phyloP scores from a whole-genome alignment of 2,797 vertebrate genomes.

The Ctenopoma kingsleyae region DNA sequence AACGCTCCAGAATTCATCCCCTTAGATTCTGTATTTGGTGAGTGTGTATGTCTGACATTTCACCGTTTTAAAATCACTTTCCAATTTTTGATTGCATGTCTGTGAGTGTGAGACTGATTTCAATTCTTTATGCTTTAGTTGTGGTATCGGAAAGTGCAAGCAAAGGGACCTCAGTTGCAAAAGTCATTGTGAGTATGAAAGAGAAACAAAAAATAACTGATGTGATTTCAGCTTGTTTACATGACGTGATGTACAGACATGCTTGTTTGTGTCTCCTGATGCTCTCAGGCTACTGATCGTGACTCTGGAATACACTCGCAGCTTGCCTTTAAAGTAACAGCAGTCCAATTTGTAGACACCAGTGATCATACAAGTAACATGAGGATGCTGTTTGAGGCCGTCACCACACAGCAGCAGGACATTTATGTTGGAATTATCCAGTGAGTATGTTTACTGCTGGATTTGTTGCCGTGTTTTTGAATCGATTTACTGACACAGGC shows the following conservation, averaged over 20 bases:
- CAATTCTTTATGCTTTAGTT: conserved; percentile 78
- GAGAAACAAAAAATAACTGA: background rate
- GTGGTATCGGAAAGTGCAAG: conserved; percentile 89
- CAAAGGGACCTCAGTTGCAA: conserved; percentile 84
- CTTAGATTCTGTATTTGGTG: conserved; percentile 68
- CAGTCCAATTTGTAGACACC: conserved; percentile 74
- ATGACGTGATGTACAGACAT: background rate
- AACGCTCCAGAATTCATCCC: conserved; percentile 86
- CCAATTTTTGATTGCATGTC: too few relatives aligned
- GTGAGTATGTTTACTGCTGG: conserved; percentile 78
- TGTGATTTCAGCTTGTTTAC: background rate
- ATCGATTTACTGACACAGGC: background rate
- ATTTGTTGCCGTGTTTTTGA: background rate
- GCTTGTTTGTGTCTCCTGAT: background rate
- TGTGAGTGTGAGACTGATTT: background rate
- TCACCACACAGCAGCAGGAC: conserved; percentile 63
- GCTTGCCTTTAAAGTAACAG: conserved; percentile 83
- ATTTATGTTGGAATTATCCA: conserved; percentile 85
- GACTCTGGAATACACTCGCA: conserved; percentile 82
- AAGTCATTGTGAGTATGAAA: conserved; percentile 82
- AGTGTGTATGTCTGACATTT: conserved; percentile 29
- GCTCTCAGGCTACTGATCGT: conserved; percentile 87
- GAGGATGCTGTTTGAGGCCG: conserved; percentile 75
- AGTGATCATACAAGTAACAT: background rate
- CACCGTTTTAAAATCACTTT: background rate